Evolutionary conservation across 1,140 invertebrate species (phyloP).

Genomic region (Drosophila sturtevanti): DNA sequence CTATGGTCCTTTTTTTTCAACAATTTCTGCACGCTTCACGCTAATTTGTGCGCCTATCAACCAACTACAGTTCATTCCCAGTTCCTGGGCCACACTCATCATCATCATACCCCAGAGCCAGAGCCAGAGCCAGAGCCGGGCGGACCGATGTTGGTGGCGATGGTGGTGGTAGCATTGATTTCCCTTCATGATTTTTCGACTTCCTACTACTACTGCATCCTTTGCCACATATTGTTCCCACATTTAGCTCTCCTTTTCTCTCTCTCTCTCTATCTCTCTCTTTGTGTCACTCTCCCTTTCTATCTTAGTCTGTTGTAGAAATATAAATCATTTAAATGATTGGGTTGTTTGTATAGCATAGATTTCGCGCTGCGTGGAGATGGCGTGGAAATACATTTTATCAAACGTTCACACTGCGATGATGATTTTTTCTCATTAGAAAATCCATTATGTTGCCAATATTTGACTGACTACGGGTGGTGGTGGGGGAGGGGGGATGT

Average conservation of each 20-base stretch:
- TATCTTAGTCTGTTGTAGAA: constrained; percentile 36
- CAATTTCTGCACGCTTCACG: constrained; percentile 80
- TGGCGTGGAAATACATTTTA: constrained; percentile 70
- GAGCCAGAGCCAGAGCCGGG: not conserved
- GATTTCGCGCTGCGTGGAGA: not conserved
- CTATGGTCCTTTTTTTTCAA: constrained; percentile 49
- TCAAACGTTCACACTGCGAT: constrained; percentile 48
- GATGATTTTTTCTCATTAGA: constrained; percentile 30
- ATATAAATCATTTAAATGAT: constrained; percentile 79
- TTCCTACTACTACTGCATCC: constrained; percentile 40
- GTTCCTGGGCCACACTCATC: constrained; percentile 2
- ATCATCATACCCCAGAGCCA: not conserved
- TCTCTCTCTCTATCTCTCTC: not conserved
- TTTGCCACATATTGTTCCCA: constrained; percentile 31
- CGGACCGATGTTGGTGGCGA: not conserved
- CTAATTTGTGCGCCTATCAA: constrained; percentile 77
- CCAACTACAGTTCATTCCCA: constrained; percentile 10
- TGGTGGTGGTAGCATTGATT: constrained; percentile 1
- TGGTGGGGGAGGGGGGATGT: not conserved
- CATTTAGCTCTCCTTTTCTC: not conserved
- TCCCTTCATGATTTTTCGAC: not conserved
- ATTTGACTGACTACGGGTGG: constrained; percentile 6
- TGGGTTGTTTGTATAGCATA: constrained; percentile 69
- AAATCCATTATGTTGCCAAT: constrained; percentile 21
- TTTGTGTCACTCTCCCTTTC: not conserved